Conservation (phyloP, 30 jellyfish, hydroid and myxozoan species). For the Clytia hemisphaerica region DNA sequence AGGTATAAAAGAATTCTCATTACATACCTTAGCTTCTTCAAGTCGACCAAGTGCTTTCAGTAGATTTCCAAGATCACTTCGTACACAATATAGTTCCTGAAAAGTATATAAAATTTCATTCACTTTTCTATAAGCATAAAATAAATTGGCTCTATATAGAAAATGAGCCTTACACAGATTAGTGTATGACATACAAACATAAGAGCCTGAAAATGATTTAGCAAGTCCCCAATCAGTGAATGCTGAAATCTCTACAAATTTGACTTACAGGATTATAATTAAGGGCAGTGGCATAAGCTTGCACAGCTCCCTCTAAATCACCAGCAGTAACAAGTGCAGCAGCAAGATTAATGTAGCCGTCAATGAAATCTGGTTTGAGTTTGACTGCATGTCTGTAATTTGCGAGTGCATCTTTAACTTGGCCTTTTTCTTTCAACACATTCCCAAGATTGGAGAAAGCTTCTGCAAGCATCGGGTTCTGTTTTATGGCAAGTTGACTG, state of each 20-base stretch:
- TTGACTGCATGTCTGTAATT: constrained; percentile 91
- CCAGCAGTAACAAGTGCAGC: constrained; percentile 99
- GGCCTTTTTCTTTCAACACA: constrained; percentile 82
- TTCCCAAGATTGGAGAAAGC: constrained; percentile 91
- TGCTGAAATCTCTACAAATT: not conserved
- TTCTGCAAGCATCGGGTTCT: constrained; percentile 85
- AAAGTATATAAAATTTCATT: not conserved
- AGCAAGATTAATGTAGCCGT: constrained; percentile 78
- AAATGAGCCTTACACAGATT: not conserved
- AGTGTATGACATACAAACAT: too few species aligned
- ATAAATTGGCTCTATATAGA: too few species aligned
- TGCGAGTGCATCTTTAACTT: constrained; percentile 79
- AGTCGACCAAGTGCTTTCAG: constrained; percentile 88
- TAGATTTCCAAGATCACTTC: constrained; percentile 94
- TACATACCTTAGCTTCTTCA: constrained; percentile 89
- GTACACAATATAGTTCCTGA: constrained; percentile 87
- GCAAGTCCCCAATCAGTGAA: too few species aligned
- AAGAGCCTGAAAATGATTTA: too few species aligned
- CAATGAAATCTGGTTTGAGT: constrained; percentile 83
- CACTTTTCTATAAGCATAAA: too few species aligned
- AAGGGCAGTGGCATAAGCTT: constrained; percentile 94
- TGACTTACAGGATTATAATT: constrained; percentile 88
- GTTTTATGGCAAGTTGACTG: constrained; percentile 82
- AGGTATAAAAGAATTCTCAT: too few species aligned
- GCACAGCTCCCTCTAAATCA: constrained; percentile 96